Evolutionary conservation across 2,888 invertebrate genomes (phyloP).

Genomic region (Drosophila prolongata): DNA sequence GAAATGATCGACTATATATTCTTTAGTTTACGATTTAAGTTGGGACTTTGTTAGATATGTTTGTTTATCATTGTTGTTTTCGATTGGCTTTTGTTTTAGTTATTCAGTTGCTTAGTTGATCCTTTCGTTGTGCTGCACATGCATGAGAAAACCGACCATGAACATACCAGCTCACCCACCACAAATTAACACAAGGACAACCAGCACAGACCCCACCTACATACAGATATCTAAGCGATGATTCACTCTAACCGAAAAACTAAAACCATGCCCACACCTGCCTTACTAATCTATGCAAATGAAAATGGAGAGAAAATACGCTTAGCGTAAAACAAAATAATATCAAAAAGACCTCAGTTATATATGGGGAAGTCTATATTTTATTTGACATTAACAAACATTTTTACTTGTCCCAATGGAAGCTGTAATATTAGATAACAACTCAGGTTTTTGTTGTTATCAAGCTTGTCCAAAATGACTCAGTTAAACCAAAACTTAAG

Average conservation of each 20-base stretch:
- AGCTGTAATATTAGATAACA: no score
- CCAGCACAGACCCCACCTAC: constrained; percentile 17
- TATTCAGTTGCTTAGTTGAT: constrained; percentile 12
- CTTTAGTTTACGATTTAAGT: neutral
- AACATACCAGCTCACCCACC: constrained; percentile 3
- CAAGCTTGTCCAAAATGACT: no score
- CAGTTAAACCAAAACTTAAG: no score
- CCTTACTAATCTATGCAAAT: constrained; percentile 10
- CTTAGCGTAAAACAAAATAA: no score
- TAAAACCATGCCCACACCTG: constrained; percentile 2
- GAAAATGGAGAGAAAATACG: neutral
- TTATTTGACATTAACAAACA: no score
- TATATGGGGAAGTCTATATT: no score
- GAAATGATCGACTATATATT: neutral
- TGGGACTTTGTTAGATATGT: constrained; percentile 3
- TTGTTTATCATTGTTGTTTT: constrained; percentile 8
- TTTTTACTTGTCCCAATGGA: no score
- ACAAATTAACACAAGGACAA: constrained; percentile 15
- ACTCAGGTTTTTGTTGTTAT: no score
- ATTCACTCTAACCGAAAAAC: neutral
- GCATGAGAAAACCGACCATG: constrained; percentile 19
- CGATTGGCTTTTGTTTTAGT: constrained; percentile 7
- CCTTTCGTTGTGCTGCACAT: constrained; percentile 15
- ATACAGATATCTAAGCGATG: neutral
- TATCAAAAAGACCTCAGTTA: no score